Base-by-base conservation (phyloP, 2,797 vertebrate genomes). In the Cetoscarus ocellatus region DNA sequence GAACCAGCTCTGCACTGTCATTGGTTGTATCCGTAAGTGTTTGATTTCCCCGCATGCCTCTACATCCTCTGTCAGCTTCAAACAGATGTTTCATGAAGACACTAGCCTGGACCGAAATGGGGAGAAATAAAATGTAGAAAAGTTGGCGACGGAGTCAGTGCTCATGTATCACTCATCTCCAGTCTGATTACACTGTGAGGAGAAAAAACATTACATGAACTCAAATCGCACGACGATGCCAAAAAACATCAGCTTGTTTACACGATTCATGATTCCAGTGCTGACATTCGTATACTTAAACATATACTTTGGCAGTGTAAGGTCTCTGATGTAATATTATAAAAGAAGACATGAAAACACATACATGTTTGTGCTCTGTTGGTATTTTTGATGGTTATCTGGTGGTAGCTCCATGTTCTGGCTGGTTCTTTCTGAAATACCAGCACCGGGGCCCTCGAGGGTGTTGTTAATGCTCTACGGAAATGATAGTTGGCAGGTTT, bases 231-330 rank as follows among this genome's bases (percentile, higher is more conserved):
- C 35, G 48, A 35, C 34, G 11, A 4, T 75, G 75, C 79, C 74
- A 67, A 47, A 71, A 80, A 87, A 76, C 71, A 70, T 73, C 63
- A 61, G 3, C 34, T 61, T 1, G 68, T 81, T 77, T 71, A 75
- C 66, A 62, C 35, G 48, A 79, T 57, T 57, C 59, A 62, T 86
- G 75, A 83, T 74, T 60, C 49, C 75, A 73, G 88, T 68, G 75
- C 79, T 75, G 79, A 86, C 78, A 77, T 44, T 12, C 72, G 58
- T 73, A 85, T 86, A 86, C 71, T 18, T 75, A 42, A 42, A 42
- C 40, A 42, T 12, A 82, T 87, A 86, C 85, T 68, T 73, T 75
- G 43, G 74, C 73, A 74, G 17, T 61, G 7, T 7, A 43, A 50
- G 12, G 15, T 36, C 63, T 58, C 45, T 57, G 75, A 63, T 35